Base-by-base conservation (phyloP, 2,888 invertebrate species). In the Chironomus riparius region DNA sequence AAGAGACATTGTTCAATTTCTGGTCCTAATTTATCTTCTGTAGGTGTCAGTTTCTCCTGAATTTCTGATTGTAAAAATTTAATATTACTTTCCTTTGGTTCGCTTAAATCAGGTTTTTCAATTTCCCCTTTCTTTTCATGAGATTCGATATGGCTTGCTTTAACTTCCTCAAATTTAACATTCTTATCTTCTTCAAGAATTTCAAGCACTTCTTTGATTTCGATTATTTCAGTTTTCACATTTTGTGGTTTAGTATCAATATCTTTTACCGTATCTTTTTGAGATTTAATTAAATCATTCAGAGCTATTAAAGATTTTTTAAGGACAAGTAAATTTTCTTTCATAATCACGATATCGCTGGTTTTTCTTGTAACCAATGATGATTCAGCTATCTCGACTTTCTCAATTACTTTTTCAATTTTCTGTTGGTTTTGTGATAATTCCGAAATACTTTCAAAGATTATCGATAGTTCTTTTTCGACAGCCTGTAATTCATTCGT, bases 381-480 rank as follows among this genome's bases (percentile, higher is more conserved):
- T 2, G 70, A 13, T 48, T 65, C 61, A 61, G 74, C 70, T n/a
- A 65, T 47, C 47, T 77, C 76, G 56, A 70, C 61, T n/a, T 68
- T 28, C 2, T 38, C 38, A 10, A 38, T 38, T 13, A 76, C 71
- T 15, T 75, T 76, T 13, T 76, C 72, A 7, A 77, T 24, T 71
- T 77, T 18, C 70, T 72, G 48, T 7, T 70, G 70, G 56, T 65
- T 50, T n/a, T 69, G 38, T 7, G 68, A 28, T n/a, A 71, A 50
- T 47, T 76, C 70, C n/a, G 77, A 70, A 24, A 77, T 24, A 10
- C 56, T 48, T n/a, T 77, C 76, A 56, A 73, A 76, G 7, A 76
- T 77, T 71, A 70, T 69, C 68, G 70, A 47, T 61, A 76, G 68
- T 47, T 76, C 48, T 68, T 68, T 61, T 22, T 71, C 70, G 15